phyloP scores from a whole-genome alignment of 2,113 vertebrate genomes.

The Perccottus glenii region DNA sequence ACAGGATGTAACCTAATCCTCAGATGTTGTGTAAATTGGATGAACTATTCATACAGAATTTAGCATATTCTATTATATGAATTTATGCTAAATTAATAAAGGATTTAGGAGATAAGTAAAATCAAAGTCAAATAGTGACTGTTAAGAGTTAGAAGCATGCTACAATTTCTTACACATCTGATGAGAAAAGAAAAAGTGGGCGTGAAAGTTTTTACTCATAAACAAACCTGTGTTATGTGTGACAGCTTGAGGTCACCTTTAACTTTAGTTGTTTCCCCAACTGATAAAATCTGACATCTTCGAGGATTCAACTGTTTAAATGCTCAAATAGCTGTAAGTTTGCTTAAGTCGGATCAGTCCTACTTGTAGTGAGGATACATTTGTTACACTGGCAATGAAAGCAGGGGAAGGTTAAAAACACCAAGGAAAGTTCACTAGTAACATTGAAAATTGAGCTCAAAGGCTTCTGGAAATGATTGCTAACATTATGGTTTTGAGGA shows the following conservation, averaged over 20 bases:
- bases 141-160: neutral
- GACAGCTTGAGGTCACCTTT: slow-evolving; percentile 9
- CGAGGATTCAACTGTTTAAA: neutral
- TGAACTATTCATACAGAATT: neutral
- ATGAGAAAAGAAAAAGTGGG: neutral
- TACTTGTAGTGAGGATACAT: neutral
- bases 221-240: slow-evolving; percentile 39
- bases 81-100: too few relatives aligned
- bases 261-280: slow-evolving; percentile 10
- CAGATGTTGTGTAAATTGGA: slow-evolving; percentile 50
- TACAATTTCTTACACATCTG: neutral
- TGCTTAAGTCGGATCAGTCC: neutral
- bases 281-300: slow-evolving; percentile 23
- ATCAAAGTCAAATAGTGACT: neutral
- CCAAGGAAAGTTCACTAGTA: neutral
- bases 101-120: neutral
- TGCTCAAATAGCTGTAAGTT: neutral
- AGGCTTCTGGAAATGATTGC: neutral
- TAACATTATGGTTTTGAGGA: neutral
- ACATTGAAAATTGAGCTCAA: neutral
- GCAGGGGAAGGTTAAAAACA: neutral
- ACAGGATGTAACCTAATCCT: slow-evolving; percentile 16
- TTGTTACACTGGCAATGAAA: neutral
- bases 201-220: slow-evolving; percentile 3
- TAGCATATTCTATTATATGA: too few relatives aligned